Evolutionary conservation across 1,140 invertebrate species (phyloP).

Genomic region (Eupristina koningsbergeri): DNA sequence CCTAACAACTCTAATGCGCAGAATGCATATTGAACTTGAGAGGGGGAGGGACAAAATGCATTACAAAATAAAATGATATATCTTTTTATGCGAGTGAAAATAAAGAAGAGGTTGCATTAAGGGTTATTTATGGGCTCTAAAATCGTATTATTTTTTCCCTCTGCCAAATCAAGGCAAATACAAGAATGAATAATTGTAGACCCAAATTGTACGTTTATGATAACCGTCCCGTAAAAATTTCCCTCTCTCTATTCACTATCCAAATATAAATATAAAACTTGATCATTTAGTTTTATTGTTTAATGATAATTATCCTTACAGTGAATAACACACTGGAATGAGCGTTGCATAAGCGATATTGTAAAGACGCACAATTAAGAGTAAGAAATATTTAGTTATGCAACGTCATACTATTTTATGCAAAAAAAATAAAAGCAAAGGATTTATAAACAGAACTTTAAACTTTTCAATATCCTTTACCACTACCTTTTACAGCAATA

Average conservation of each 20-base stretch:
- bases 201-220: background rate
- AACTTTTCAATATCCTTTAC: background rate
- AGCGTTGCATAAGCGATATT: background rate
- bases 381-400: background rate
- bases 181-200: background rate
- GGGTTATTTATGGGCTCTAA: background rate
- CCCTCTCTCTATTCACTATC: background rate
- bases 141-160: background rate
- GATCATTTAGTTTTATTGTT: background rate
- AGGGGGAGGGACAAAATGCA: background rate
- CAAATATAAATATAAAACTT: conserved; percentile 9
- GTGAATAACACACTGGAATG: background rate
- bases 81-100: background rate
- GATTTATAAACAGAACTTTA: conserved; percentile 1
- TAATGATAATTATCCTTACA: background rate
- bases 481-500: background rate
- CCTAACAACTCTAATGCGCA: background rate
- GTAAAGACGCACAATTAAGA: background rate
- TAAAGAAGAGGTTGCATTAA: background rate
- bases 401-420: background rate
- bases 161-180: background rate
- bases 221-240: conserved; percentile 12
- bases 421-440: background rate
- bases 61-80: background rate
- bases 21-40: background rate